Conservation (phyloP, 2,797 vertebrate species). For the Cheirogaleus major region DNA sequence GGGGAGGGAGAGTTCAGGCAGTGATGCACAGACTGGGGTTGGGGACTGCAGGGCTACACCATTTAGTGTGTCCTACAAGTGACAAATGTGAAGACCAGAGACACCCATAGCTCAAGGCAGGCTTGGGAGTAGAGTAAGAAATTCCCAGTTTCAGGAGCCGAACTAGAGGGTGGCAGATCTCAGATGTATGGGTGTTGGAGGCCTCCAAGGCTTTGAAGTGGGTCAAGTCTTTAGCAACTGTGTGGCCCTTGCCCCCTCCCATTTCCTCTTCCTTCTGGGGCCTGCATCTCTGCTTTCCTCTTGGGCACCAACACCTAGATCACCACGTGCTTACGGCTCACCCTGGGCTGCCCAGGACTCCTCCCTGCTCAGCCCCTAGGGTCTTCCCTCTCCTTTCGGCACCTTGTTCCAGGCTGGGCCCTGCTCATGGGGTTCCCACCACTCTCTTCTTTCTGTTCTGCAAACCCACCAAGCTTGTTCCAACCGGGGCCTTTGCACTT, state of each 20-base stretch:
- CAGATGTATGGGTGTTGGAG: neutral
- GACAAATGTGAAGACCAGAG: neutral
- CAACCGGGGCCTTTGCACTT: neutral
- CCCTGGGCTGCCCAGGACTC: neutral
- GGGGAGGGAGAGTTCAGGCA: no score
- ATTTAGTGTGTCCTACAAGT: neutral
- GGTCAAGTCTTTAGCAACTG: neutral
- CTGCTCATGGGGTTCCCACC: neutral
- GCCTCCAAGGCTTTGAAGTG: neutral
- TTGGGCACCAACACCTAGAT: neutral
- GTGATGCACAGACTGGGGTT: no score
- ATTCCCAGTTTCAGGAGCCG: neutral
- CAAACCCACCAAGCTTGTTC: neutral
- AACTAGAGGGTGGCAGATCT: neutral
- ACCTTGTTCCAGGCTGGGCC: neutral
- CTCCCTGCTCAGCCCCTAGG: neutral
- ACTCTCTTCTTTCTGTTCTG: neutral
- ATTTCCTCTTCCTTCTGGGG: neutral
- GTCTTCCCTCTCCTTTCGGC: neutral
- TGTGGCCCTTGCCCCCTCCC: fast-evolving
- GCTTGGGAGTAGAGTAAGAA: neutral
- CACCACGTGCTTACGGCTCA: neutral
- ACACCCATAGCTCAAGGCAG: neutral
- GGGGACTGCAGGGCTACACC: no score
- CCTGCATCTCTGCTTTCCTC: neutral